Evolutionary conservation across 2,113 vertebrate genomes (phyloP), one percentile per base, ranked within the genome.

Genomic region (Callorhinus ursinus): DNA sequence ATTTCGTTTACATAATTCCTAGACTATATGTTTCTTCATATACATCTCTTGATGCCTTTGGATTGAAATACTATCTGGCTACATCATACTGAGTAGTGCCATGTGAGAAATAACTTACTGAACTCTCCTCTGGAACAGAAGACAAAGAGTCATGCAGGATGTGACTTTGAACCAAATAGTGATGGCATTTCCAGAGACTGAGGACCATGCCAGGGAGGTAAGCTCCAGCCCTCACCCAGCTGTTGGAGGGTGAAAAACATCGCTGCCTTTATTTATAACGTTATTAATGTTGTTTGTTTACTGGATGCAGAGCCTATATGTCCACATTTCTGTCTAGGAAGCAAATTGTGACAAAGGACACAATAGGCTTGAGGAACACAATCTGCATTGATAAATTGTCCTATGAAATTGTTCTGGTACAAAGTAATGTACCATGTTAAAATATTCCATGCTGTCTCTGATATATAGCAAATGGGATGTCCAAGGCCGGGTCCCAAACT

Each of bases 1-100:
- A 21, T 67, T 77, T 79, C 24, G 19, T 72, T 83, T 93, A 83
- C 18, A 71, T 95, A 86, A 95, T 87, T 93, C 71, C 63, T 79
- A 85, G 55, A 83, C 82, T 42, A 3, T 63, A 24, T 87, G 28
- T 36, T 76, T 89, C 71, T 72, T 82, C 14, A 31, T 13, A 14
- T 42, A 22, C 6, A 33, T 87, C 33, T 65, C 67, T 83, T 36
- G 79, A 87, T 63, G 26, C 46, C 51, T 86, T 71, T 46, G 42
- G 51, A 22, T 4, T 46, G n/a, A 87, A 88, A 91, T 6, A 13
- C 18, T n/a, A 24, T 22, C 71, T 26, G 46, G 36, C 51, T 80
- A 71, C 39, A 53, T 59, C 28, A 53, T 16, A 53, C 81, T 46
- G 31, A 67, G 49, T 13, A 21, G 16, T 15, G 26, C 21, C 24